Evolutionary conservation across 2,113 vertebrate species (phyloP).

Genomic region (Dinomys branickii): DNA sequence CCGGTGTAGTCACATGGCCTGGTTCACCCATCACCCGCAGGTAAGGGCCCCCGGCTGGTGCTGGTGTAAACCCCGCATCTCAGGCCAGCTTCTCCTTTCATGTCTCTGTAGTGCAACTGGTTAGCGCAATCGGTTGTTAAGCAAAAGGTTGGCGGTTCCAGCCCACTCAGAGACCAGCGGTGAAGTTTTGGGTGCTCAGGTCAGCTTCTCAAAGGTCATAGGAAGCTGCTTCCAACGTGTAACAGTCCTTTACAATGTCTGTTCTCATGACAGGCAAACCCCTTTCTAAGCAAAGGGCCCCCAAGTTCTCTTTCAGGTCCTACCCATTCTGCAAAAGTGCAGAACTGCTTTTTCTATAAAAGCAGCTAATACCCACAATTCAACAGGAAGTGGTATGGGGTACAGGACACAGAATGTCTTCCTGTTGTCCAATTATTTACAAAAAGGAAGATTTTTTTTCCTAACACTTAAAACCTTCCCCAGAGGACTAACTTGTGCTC

Average conservation of each 20-base stretch:
- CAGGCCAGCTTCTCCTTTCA: neutral
- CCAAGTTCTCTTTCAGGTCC: conserved; percentile 18
- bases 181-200: neutral
- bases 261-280: neutral
- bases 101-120: neutral
- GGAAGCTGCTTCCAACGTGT: neutral
- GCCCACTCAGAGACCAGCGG: neutral
- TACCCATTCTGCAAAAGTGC: conserved; percentile 8
- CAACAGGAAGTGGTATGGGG: conserved; percentile 63
- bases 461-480: neutral
- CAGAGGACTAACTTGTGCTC: neutral
- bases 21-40: neutral
- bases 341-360: neutral
- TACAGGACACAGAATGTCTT: conserved; percentile 27
- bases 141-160: neutral
- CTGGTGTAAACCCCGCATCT: neutral
- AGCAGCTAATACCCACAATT: conserved; percentile 34
- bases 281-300: neutral
- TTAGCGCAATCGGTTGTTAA: neutral
- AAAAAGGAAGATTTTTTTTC: conserved; percentile 28
- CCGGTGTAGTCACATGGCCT: neutral
- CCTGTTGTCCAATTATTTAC: conserved; percentile 62
- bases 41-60: neutral
- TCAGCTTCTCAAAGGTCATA: neutral
- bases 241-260: neutral